Evolutionary conservation across 2,888 invertebrate genomes (phyloP).

Genomic region (Plutella xylostella): DNA sequence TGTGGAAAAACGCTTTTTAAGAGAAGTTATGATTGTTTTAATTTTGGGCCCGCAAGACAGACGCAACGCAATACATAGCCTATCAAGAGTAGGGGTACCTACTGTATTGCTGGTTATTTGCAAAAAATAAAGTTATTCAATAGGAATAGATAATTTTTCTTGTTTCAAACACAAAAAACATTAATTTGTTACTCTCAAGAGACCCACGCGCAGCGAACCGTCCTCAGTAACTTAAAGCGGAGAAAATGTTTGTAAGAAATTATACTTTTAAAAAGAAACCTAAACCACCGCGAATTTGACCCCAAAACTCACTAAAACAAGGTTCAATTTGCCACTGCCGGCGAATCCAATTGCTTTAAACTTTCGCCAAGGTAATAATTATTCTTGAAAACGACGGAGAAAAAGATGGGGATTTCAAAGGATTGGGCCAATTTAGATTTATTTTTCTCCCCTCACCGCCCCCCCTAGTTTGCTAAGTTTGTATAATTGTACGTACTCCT

Average conservation of each 20-base stretch:
- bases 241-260: not conserved
- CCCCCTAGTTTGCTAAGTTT: conserved; percentile 10
- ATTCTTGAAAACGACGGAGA: conserved; percentile 62
- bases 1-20: no score
- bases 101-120: no score
- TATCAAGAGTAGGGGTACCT: no score
- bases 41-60: no score
- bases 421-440: conserved; percentile 67
- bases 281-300: not conserved
- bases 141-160: no score
- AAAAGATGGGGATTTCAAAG: conserved; percentile 63
- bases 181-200: not conserved
- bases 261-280: not conserved
- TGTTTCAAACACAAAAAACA: no score
- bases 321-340: not conserved
- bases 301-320: not conserved
- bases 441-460: conserved; percentile 54
- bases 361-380: conserved; percentile 39
- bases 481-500: conserved; percentile 2
- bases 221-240: not conserved
- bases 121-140: no score
- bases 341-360: not conserved
- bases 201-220: not conserved
- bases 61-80: no score
- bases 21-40: no score